Base-by-base conservation (phyloP, 1,140 invertebrate species). In the Pantala flavescens region DNA sequence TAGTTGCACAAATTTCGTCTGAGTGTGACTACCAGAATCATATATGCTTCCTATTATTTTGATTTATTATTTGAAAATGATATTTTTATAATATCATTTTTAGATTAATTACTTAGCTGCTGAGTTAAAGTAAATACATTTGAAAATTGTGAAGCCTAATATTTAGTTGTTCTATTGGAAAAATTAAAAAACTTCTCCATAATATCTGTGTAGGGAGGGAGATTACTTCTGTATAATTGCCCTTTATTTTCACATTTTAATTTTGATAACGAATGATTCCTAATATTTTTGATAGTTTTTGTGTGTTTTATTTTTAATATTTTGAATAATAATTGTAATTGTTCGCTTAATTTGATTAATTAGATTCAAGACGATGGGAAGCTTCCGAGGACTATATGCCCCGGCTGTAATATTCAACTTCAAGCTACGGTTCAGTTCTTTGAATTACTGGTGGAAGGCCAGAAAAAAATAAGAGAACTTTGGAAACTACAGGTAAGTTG, bases 361-460 rank as follows among this genome's bases (percentile, higher is more conserved):
- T 76, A 91, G 90, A 83, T 91, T 71, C 79, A 82, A 75, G 86
- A 90, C 81, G 89, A 91, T 85, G 88, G 87, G 19, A 87, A 88
- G 78, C 81, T 89, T 77, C 90, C 90, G 16, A 83, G 86, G 63
- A 89, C 87, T 19, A 90, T 91, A 78, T 91, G 90, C 80, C 90
- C 90, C 5, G 89, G 89, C 23, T 91, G 90, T 79, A 88, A 89
- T 76, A 90, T 91, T 75, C 89, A 91, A 79, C 77, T 91, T 76
- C 89, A 91, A 79, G 85, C 89, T 16, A 90, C 89, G 28, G 86
- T 88, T 71, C 87, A 89, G 78, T 91, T 91, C 83, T 86, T 91
- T 78, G 87, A 90, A 74, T 80, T 90, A 11, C 84, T 91, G 76
- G 85, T 90, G 49, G 85, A 86, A 78, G 90, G 90, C 10, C 90